These are phyloP conservation scores for Lasioglossum oenotherae DNA, from an alignment of 2,888 invertebrate species.

Conservation along the genomic window DNA sequence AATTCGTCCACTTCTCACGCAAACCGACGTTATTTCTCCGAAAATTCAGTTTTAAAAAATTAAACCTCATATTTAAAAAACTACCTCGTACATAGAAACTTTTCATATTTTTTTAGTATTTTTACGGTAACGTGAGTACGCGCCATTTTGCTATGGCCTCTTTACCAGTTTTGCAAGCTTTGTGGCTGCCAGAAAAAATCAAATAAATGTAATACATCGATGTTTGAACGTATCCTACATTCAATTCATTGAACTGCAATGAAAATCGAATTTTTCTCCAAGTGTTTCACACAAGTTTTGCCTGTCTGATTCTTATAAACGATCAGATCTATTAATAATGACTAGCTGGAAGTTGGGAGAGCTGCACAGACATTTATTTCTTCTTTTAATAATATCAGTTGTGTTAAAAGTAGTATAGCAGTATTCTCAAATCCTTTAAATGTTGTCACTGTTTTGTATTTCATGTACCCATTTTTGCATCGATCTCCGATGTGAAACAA, in stretches of 20 bases:
- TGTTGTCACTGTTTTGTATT: too few relatives aligned
- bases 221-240: neutral
- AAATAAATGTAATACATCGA: neutral
- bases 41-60: neutral
- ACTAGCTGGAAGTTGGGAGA: neutral
- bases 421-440: neutral
- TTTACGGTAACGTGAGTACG: neutral
- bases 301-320: neutral
- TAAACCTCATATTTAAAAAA: neutral
- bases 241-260: neutral
- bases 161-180: neutral
- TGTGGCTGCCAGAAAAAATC: neutral
- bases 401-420: neutral
- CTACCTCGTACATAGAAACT: neutral
- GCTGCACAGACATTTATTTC: neutral
- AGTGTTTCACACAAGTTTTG: neutral
- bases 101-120: neutral
- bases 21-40: neutral
- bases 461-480: neutral
- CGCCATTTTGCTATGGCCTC: neutral
- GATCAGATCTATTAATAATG: neutral
- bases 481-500: too few relatives aligned
- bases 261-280: neutral
- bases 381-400: neutral
- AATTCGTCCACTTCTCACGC: neutral